Conservation (phyloP, 2,888 invertebrate genomes). For the Vanessa cardui region DNA sequence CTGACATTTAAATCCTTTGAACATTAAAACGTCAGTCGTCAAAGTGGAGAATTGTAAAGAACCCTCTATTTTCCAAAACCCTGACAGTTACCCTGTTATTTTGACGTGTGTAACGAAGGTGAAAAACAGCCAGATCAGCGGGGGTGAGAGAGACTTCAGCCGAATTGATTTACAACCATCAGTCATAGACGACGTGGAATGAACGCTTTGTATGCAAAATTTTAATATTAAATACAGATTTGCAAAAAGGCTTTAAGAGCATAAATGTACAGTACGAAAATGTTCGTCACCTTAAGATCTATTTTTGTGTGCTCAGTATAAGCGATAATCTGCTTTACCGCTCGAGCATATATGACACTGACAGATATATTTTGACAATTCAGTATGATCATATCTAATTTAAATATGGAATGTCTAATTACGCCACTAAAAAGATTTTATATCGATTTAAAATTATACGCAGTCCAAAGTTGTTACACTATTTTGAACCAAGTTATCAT, state of each 20-base stretch:
- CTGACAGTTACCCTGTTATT: slow-evolving; percentile 60
- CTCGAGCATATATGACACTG: no score
- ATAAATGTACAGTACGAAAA: background rate
- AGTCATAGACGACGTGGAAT: slow-evolving; percentile 56
- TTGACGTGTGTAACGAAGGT: slow-evolving; percentile 79
- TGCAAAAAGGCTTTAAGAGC: background rate
- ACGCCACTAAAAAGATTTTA: no score
- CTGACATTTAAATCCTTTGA: slow-evolving; percentile 38
- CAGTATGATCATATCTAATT: no score
- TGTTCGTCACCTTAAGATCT: no score
- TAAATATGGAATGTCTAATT: no score
- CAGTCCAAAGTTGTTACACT: no score
- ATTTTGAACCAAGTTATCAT: no score
- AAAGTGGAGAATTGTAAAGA: slow-evolving; percentile 37
- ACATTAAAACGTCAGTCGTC: slow-evolving; percentile 27
- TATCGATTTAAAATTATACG: no score
- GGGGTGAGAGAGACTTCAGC: slow-evolving; percentile 72
- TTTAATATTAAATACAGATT: slow-evolving; percentile 26
- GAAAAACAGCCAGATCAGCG: slow-evolving; percentile 75
- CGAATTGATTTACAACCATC: slow-evolving; percentile 79
- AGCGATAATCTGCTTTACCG: no score
- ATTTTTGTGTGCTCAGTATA: no score
- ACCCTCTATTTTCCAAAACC: slow-evolving; percentile 34
- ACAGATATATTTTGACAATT: no score
- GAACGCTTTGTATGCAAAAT: slow-evolving; percentile 25